phyloP scores from a whole-genome alignment of 2,888 invertebrate species.

The Apeira syringaria region DNA sequence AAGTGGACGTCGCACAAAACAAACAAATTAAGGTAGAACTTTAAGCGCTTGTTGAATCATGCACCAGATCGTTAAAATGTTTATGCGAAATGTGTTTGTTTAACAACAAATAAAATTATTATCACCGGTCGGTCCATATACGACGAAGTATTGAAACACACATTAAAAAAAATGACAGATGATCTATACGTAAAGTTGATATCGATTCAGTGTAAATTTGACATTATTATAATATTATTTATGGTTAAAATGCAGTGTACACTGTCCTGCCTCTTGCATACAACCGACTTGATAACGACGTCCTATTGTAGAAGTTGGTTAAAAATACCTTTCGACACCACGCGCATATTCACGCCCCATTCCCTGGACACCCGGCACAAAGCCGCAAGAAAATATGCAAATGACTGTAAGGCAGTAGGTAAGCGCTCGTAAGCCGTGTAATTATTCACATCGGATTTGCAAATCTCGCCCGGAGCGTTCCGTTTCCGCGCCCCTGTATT shows the following conservation, averaged over 20 bases:
- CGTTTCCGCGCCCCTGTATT: conserved; percentile 70
- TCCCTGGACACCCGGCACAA: conserved; percentile 51
- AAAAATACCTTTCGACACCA: no score
- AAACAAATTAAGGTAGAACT: conserved; percentile 9
- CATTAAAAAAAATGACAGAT: no score
- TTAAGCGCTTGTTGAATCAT: conserved; percentile 19
- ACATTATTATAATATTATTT: no score
- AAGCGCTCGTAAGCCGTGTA: conserved; percentile 81
- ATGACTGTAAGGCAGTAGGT: conserved; percentile 81
- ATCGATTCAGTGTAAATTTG: no score
- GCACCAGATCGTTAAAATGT: not conserved
- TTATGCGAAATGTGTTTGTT: not conserved
- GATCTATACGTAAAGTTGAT: no score
- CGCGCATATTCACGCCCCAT: conserved; percentile 47
- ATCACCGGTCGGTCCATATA: no score
- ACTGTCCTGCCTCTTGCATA: no score
- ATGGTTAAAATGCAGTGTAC: no score
- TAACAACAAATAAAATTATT: no score
- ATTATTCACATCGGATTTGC: conserved; percentile 83
- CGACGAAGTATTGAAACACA: no score
- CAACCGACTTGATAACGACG: no score
- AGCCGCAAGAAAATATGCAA: conserved; percentile 82
- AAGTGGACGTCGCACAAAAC: conserved; percentile 26
- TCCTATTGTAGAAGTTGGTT: no score
- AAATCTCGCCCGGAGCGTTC: conserved; percentile 76